phyloP scores from a whole-genome alignment of 2,113 vertebrate species.

The Rissa tridactyla region DNA sequence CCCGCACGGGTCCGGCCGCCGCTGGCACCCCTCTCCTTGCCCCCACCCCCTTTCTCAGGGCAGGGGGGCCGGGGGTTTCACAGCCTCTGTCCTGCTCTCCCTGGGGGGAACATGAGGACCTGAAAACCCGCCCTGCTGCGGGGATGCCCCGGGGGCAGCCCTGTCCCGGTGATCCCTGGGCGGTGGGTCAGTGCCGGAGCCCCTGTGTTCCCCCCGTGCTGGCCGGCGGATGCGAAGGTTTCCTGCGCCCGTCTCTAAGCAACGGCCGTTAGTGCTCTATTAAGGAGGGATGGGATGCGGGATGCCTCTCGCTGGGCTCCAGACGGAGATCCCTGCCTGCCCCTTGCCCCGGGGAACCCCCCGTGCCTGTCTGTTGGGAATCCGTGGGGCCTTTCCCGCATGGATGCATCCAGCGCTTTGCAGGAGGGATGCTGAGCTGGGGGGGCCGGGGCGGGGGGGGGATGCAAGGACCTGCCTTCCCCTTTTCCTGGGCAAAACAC shows the following conservation, averaged over 20 bases:
- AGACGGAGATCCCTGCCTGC: not conserved
- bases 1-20: not conserved
- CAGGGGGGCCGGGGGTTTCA: rapidly evolving
- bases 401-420: rapidly evolving
- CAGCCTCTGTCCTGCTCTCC: not conserved
- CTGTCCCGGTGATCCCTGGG: not conserved
- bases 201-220: not conserved
- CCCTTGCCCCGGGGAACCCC: not conserved
- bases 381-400: not conserved
- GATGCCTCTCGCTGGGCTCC: not conserved
- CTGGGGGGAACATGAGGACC: not conserved
- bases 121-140: rapidly evolving
- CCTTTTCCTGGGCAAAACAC: not conserved
- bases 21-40: not conserved
- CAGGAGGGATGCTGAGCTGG: not conserved
- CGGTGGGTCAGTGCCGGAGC: not conserved
- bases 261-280: not conserved
- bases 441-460: not conserved
- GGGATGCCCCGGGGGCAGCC: not conserved
- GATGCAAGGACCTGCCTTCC: not conserved
- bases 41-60: not conserved
- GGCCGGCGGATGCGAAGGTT: not conserved
- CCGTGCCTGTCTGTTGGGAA: rapidly evolving
- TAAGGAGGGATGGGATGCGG: not conserved
- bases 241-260: constrained; percentile 29